Percentiles rank a stretch among this genome's conserved stretches.
Evolutionary conservation across 2,113 vertebrate genomes (phyloP).

Genomic region (Oreochromis spilurus): DNA sequence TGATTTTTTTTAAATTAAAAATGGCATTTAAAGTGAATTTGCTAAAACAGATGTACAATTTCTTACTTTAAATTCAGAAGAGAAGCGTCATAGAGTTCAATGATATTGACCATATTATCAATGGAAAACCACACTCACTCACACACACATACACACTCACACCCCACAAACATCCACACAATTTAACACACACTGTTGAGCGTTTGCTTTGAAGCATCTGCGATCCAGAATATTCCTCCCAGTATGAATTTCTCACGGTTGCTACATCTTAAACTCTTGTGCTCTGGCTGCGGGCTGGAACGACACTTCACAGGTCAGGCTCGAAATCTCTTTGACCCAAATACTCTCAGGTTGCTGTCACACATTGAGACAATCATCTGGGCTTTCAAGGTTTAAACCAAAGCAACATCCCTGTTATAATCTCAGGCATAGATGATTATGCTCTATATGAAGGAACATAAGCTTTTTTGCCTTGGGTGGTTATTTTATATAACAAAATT

Average conservation of each 20-base stretch:
- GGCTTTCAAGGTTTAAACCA: not conserved
- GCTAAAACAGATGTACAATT: not conserved
- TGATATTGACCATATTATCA: slow-evolving; percentile 16
- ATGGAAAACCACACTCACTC: not conserved
- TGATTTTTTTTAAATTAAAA: not conserved
- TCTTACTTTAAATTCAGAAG: not conserved
- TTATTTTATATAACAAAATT: not conserved
- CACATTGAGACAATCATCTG: not conserved
- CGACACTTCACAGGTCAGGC: slow-evolving; percentile 20
- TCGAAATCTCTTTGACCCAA: slow-evolving; percentile 25
- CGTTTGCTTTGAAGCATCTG: slow-evolving; percentile 36
- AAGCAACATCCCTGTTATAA: not conserved
- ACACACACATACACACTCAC: not conserved
- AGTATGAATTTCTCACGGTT: slow-evolving; percentile 17
- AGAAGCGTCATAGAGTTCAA: not conserved
- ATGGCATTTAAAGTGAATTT: not conserved
- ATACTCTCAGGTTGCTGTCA: slow-evolving; percentile 13
- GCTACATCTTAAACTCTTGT: slow-evolving; percentile 26
- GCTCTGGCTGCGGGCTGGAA: not conserved
- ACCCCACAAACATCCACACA: not conserved
- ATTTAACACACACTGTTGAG: not conserved
- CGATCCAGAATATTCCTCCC: slow-evolving; percentile 21
- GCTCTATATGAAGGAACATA: not conserved
- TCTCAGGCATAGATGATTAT: not conserved
- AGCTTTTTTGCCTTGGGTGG: not conserved